Conservation (phyloP, 2,888 invertebrate species). For the Heliconius cydno region DNA sequence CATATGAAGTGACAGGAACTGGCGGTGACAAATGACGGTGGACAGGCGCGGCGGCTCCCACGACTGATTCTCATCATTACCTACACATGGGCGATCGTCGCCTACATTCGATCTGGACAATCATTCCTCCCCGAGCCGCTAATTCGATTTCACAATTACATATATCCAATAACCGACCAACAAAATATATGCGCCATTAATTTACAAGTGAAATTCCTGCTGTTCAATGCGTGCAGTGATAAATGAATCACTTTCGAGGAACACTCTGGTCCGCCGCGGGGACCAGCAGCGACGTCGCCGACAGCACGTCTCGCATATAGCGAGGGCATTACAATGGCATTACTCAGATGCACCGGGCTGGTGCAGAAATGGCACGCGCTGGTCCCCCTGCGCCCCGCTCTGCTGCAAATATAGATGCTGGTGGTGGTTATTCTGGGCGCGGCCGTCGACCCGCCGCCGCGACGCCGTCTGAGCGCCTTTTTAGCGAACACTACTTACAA, state of each 20-base stretch:
- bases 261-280: constrained; percentile 33
- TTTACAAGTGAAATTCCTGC: constrained; percentile 44
- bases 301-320: constrained; percentile 79
- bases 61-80: constrained; percentile 71
- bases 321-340: constrained; percentile 82
- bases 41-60: constrained; percentile 64
- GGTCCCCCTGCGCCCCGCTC: constrained; percentile 69
- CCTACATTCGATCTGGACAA: constrained; percentile 54
- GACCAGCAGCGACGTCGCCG: constrained; percentile 60
- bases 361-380: constrained; percentile 82
- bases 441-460: constrained; percentile 83
- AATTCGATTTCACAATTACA: constrained; percentile 51
- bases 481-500: constrained; percentile 79
- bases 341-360: constrained; percentile 83
- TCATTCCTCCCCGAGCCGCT: constrained; percentile 49
- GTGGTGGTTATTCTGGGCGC: constrained; percentile 81
- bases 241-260: constrained; percentile 44
- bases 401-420: constrained; percentile 82
- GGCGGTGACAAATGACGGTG: constrained; percentile 78
- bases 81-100: constrained; percentile 50
- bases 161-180: constrained; percentile 38
- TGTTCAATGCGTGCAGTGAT: constrained; percentile 32
- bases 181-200: constrained; percentile 52
- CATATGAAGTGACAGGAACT: constrained; percentile 71
- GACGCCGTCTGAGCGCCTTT: constrained; percentile 83